A percentile compares a stretch with the other conserved stretches of the same genome.
phyloP scores from a whole-genome alignment of 1,140 invertebrate species.

The Drosophila kikkawai region DNA sequence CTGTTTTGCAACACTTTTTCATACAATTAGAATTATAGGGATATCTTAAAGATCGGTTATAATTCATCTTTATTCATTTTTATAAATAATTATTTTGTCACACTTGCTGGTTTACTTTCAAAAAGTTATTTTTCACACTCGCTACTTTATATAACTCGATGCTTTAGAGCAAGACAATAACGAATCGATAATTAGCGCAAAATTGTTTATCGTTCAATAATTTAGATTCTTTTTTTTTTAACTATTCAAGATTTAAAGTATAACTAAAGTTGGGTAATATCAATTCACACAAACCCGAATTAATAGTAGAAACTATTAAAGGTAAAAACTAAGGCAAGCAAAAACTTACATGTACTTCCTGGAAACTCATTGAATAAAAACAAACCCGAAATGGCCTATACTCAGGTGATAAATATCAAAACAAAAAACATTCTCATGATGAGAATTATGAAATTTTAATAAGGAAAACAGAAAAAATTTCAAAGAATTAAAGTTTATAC shows the following conservation, averaged over 20 bases:
- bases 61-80: background rate
- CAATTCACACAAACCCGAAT: background rate
- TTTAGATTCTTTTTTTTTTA: background rate
- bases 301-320: background rate
- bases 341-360: conserved; percentile 4
- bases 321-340: too few relatives aligned
- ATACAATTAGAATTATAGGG: background rate
- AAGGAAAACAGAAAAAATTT: too few relatives aligned
- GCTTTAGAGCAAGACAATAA: background rate
- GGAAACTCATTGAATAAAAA: background rate
- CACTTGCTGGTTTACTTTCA: background rate
- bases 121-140: background rate
- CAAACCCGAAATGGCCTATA: background rate
- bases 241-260: background rate
- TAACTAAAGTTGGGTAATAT: background rate
- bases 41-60: background rate
- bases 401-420: background rate
- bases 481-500: background rate
- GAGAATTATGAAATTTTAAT: background rate
- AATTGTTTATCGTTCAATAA: too few relatives aligned
- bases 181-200: too few relatives aligned
- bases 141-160: background rate
- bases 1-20: background rate
- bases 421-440: background rate
- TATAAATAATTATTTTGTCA: background rate